Evolutionary conservation across 2,113 vertebrate genomes (phyloP).

Genomic region (Sarotherodon lohbergeri): DNA sequence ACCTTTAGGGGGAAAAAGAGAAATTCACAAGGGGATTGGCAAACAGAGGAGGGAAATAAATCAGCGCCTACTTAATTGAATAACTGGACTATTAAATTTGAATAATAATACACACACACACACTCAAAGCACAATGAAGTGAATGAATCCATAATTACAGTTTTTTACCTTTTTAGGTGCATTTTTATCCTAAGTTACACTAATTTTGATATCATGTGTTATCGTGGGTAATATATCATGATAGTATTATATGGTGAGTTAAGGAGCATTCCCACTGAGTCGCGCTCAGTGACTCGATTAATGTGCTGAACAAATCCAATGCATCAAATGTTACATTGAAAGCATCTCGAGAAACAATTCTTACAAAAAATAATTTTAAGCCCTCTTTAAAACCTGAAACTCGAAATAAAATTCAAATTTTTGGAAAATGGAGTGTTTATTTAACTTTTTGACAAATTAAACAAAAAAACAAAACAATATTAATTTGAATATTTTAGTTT

Average conservation of each 20-base stretch:
- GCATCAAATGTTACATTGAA: rapidly evolving
- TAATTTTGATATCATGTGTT: background rate
- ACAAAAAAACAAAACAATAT: background rate
- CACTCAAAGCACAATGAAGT: background rate
- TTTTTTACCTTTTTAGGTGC: background rate
- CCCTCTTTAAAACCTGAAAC: background rate
- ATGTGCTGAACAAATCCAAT: background rate
- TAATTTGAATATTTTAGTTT: background rate
- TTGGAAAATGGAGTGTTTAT: background rate
- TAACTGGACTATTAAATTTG: background rate
- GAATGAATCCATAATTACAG: background rate
- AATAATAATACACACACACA: background rate
- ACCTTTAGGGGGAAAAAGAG: background rate
- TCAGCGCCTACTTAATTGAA: background rate
- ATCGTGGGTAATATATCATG: background rate
- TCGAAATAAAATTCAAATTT: rapidly evolving
- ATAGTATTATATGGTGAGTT: background rate
- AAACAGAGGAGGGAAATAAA: background rate
- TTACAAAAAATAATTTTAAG: background rate
- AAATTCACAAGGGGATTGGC: background rate
- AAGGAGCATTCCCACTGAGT: background rate
- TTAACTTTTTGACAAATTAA: background rate
- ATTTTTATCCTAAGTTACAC: background rate
- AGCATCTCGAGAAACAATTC: background rate
- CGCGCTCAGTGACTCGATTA: background rate